Percentiles rank a stretch among this genome's conserved stretches.
Evolutionary conservation across 2,797 vertebrate genomes (phyloP).

Genomic region (Atherinosoma microstoma): DNA sequence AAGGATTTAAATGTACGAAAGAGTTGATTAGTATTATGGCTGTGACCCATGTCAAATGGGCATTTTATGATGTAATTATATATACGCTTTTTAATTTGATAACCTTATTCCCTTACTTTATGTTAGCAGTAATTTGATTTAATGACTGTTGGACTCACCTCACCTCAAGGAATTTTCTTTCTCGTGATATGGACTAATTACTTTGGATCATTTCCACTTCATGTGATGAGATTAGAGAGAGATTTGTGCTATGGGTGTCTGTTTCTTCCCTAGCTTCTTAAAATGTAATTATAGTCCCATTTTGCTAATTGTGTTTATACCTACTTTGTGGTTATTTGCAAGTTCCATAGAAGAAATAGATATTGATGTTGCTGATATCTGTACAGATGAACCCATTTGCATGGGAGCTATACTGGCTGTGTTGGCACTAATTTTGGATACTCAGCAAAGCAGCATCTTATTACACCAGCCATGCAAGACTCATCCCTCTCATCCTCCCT

Average conservation of each 20-base stretch:
- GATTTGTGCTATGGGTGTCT: constrained; percentile 12
- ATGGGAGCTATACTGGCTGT: constrained; percentile 4
- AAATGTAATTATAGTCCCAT: constrained; percentile 42
- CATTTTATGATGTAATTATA: neutral
- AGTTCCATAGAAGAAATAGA: constrained; percentile 12
- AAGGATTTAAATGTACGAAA: constrained; percentile 6
- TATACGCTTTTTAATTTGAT: constrained; percentile 25
- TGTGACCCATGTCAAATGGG: constrained; percentile 17
- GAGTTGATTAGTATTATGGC: constrained; percentile 33
- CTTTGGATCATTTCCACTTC: constrained; percentile 35
- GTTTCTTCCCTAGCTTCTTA: constrained; percentile 29
- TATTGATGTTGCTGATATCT: constrained; percentile 30
- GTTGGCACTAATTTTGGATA: constrained; percentile 28
- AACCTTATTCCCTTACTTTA: constrained; percentile 17
- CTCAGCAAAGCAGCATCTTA: constrained; percentile 44
- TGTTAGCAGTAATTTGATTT: constrained; percentile 22
- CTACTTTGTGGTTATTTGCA: constrained; percentile 10
- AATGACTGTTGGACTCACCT: constrained; percentile 24
- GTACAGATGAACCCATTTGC: constrained; percentile 20
- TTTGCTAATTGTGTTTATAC: constrained; percentile 24
- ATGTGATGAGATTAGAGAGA: constrained; percentile 43
- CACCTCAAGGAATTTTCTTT: constrained; percentile 24
- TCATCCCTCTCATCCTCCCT: constrained; percentile 24
- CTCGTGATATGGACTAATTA: constrained; percentile 48
- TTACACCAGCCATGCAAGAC: constrained; percentile 36